Percentiles rank a stretch among this genome's conserved stretches.
These are phyloP conservation scores for Chloropsis cyanopogon DNA, from an alignment of 2,113 vertebrate genomes.

Conservation along the genomic window DNA sequence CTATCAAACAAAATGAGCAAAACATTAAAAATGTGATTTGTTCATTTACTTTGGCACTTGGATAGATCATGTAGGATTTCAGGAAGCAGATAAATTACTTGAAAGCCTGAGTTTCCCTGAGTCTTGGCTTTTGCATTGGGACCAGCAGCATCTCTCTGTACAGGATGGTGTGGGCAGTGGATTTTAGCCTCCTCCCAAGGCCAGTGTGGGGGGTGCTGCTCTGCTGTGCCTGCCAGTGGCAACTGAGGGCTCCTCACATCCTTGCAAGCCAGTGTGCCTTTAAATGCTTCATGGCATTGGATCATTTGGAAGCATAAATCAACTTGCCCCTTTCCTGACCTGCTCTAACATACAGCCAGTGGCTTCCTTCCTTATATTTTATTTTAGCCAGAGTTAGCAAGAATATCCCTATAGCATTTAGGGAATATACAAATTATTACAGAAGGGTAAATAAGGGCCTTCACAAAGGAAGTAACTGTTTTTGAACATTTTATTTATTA, in stretches of 20 bases:
- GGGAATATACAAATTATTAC: not conserved
- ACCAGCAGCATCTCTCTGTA: not conserved
- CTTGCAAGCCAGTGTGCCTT: not conserved
- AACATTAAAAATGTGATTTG: conserved; percentile 10
- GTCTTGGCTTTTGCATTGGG: not conserved
- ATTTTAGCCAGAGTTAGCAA: not conserved
- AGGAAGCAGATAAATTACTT: not conserved
- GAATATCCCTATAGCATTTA: not conserved
- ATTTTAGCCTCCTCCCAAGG: not conserved
- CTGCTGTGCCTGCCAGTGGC: not conserved
- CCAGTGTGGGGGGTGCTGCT: not conserved
- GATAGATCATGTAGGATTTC: not conserved
- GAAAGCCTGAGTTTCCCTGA: not conserved
- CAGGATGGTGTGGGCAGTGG: rapidly evolving
- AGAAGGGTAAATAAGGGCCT: not conserved
- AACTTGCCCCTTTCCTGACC: conserved; percentile 34
- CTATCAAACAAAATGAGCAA: conserved; percentile 2
- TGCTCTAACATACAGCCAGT: not conserved
- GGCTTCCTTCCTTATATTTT: not conserved
- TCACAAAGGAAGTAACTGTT: not conserved
- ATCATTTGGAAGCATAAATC: conserved; percentile 36
- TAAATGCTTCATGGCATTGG: not conserved
- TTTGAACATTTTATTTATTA: not conserved
- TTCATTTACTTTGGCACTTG: conserved; percentile 19
- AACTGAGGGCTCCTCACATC: not conserved